Percentiles rank a stretch among this genome's conserved stretches.
phyloP scores from a whole-genome alignment of 92 coral and sea anemone genomes.

The Plumapathes pennacea region DNA sequence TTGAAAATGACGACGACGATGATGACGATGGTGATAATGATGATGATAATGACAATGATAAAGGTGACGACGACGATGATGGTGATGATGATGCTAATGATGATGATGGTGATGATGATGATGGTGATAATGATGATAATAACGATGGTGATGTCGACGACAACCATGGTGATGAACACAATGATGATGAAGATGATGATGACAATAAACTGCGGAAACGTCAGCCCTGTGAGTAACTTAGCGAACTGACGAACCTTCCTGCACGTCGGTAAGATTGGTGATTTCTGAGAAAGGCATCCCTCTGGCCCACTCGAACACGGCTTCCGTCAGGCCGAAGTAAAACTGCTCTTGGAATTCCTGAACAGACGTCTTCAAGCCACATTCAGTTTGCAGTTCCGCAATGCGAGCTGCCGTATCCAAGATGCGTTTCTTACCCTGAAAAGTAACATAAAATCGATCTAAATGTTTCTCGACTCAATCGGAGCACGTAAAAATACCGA shows the following conservation, averaged over 20 bases:
- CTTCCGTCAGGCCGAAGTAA: slow-evolving; percentile 86
- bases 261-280: slow-evolving; percentile 89
- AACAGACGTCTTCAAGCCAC: slow-evolving; percentile 72
- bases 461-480: not conserved
- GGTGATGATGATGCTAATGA: no score
- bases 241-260: slow-evolving; percentile 69
- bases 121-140: not conserved
- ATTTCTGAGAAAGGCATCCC: slow-evolving; percentile 96
- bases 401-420: slow-evolving; percentile 64
- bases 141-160: no score
- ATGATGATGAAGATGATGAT: no score
- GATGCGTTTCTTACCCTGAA: slow-evolving; percentile 81
- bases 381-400: slow-evolving; percentile 65
- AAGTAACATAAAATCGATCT: not conserved
- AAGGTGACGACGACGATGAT: no score
- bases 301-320: slow-evolving; percentile 94
- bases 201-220: no score
- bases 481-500: no score
- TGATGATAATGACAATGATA: slow-evolving; percentile 3
- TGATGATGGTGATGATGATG: not conserved
- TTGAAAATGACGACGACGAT: not conserved
- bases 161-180: no score
- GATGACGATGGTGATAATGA: not conserved
- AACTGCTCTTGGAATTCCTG: slow-evolving; percentile 80
- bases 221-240: not conserved